Conservation (phyloP, 2,888 invertebrate species). For the Epistrophella euchroma region DNA sequence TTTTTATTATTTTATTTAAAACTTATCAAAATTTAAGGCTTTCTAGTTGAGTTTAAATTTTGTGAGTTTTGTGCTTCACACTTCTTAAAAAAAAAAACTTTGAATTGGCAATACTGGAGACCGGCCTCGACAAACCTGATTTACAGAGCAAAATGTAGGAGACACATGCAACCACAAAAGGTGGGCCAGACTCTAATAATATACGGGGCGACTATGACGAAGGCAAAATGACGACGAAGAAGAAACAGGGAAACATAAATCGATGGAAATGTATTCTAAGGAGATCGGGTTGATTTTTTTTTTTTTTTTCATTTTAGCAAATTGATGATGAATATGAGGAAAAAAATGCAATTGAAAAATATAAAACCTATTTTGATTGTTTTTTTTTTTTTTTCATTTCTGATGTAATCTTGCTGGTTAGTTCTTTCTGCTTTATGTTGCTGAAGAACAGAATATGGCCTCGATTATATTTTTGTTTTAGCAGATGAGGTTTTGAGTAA, state of each 20-base stretch:
- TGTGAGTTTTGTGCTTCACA: not conserved
- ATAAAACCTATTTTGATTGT: conserved; percentile 1
- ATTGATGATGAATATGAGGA: conserved; percentile 59
- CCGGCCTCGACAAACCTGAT: conserved; percentile 37
- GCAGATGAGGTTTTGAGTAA: conserved; percentile 2
- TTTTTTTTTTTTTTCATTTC: conserved; percentile 18
- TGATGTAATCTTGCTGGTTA: not conserved
- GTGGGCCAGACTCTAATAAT: conserved; percentile 40
- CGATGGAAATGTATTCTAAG: conserved; percentile 52
- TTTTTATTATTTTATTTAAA: too few species aligned
- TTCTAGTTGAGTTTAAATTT: not conserved
- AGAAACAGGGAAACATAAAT: conserved; percentile 32
- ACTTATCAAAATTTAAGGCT: too few species aligned
- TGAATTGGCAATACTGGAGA: not conserved
- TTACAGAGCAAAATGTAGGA: conserved; percentile 44
- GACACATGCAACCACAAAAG: conserved; percentile 39
- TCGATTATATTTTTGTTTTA: not conserved
- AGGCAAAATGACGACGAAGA: conserved; percentile 1
- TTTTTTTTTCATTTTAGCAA: conserved; percentile 30
- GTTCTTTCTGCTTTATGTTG: conserved; percentile 9
- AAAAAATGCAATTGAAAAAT: conserved; percentile 54
- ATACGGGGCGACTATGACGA: conserved; percentile 21
- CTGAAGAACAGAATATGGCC: conserved; percentile 6
- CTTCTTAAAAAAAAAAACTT: not conserved
- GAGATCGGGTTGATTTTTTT: conserved; percentile 16